Percentiles rank a stretch among this genome's conserved stretches.
phyloP scores from a whole-genome alignment of 1,140 invertebrate genomes.

The Drosophila triauraria region DNA sequence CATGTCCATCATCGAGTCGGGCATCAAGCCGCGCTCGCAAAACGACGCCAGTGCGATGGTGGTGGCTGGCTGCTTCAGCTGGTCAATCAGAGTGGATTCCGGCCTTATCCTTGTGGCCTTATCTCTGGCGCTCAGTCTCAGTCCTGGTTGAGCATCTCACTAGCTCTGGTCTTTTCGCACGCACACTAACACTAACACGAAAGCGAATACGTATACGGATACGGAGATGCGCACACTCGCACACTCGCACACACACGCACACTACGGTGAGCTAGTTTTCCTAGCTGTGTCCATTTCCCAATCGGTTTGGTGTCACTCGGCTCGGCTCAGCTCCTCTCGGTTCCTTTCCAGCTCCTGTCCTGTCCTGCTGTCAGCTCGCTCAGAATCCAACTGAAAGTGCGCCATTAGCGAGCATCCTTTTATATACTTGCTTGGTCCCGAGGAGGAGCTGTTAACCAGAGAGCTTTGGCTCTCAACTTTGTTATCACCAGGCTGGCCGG shows the following conservation, averaged over 20 bases:
- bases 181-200: conserved; percentile 12
- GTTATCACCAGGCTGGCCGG: conserved; percentile 59
- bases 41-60: conserved; percentile 72
- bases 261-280: conserved; percentile 69
- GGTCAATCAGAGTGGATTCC: conserved; percentile 49
- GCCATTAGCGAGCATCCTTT: conserved; percentile 74
- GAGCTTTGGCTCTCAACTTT: conserved; percentile 58
- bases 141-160: conserved; percentile 28
- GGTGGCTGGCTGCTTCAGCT: conserved; percentile 43
- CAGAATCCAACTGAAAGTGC: conserved; percentile 81
- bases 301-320: conserved; percentile 18
- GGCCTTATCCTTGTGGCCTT: not conserved
- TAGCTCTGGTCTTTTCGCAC: conserved; percentile 27
- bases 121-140: conserved; percentile 12
- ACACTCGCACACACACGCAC: conserved; percentile 20
- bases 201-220: not conserved
- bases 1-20: conserved; percentile 78
- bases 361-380: conserved; percentile 68
- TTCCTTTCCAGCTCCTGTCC: conserved; percentile 28
- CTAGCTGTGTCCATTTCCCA: conserved; percentile 50
- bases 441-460: conserved; percentile 40
- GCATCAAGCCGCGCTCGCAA: conserved; percentile 77
- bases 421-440: conserved; percentile 52
- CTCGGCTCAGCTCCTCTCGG: conserved; percentile 28
- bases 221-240: conserved; percentile 13